Conservation (phyloP, 2,113 vertebrate species). For the Thunnus maccoyii region DNA sequence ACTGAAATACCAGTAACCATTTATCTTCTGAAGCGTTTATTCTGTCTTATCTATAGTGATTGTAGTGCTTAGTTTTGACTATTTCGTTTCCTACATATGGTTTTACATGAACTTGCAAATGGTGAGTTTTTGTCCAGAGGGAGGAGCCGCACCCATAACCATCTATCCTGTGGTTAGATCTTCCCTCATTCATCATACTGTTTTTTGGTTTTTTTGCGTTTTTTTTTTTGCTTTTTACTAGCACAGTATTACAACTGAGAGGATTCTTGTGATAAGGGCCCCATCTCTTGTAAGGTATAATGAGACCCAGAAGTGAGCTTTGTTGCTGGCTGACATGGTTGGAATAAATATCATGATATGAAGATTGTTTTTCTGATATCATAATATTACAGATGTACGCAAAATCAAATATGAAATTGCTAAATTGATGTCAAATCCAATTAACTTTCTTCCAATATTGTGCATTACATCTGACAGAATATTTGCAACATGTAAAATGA, state of each 20-base stretch:
- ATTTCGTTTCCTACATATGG: neutral
- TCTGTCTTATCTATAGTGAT: neutral
- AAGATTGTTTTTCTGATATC: neutral
- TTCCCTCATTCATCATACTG: slow-evolving; percentile 7
- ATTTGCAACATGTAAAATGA: too few species aligned
- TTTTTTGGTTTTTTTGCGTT: neutral
- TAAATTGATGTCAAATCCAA: too few species aligned
- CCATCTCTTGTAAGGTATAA: neutral
- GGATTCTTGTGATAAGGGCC: neutral
- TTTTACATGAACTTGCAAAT: slow-evolving; percentile 63
- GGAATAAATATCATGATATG: neutral
- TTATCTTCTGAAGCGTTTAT: neutral
- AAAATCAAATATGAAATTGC: neutral
- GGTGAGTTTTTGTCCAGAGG: slow-evolving; percentile 58
- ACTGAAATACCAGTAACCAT: too few species aligned
- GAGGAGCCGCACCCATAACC: slow-evolving; percentile 75
- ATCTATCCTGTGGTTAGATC: slow-evolving; percentile 43
- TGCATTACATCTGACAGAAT: too few species aligned
- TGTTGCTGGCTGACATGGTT: neutral
- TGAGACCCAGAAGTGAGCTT: too few species aligned
- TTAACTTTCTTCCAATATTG: too few species aligned
- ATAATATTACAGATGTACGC: too few species aligned
- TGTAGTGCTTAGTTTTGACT: neutral
- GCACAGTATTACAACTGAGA: neutral
- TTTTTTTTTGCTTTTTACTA: too few species aligned